These are phyloP conservation scores for Caenorhabditis latens DNA, from an alignment of 1,140 invertebrate species.

Conservation along the genomic window DNA sequence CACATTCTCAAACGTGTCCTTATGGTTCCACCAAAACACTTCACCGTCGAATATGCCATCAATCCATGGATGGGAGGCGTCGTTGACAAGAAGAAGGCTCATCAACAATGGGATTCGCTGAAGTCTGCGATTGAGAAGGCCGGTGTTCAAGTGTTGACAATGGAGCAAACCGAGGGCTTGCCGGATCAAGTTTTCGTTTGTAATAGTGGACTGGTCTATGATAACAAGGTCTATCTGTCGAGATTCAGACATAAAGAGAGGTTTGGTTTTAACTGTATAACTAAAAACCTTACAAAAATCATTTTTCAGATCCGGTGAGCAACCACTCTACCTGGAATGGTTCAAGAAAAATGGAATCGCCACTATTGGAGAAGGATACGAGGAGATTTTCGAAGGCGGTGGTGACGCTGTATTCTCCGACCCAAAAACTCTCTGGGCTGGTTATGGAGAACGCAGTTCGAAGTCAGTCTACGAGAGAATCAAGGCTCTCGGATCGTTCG, in stretches of 20 bases:
- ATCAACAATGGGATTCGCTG: slow-evolving; percentile 72
- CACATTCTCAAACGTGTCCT: slow-evolving; percentile 70
- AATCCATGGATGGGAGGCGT: slow-evolving; percentile 77
- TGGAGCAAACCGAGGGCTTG: slow-evolving; percentile 72
- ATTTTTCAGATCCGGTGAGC: slow-evolving; percentile 69
- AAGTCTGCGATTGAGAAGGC: slow-evolving; percentile 74
- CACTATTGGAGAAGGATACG: slow-evolving; percentile 72
- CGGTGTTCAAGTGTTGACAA: slow-evolving; percentile 74
- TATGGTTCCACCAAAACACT: slow-evolving; percentile 77
- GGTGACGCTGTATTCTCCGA: slow-evolving; percentile 75
- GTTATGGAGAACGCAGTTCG: slow-evolving; percentile 71
- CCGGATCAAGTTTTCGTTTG: slow-evolving; percentile 77
- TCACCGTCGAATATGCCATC: slow-evolving; percentile 75
- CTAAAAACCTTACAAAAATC: background rate
- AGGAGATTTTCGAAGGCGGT: slow-evolving; percentile 74
- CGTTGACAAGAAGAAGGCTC: slow-evolving; percentile 72
- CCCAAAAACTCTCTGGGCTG: slow-evolving; percentile 75
- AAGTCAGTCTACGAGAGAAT: slow-evolving; percentile 73
- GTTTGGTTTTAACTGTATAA: background rate
- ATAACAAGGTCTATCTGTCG: slow-evolving; percentile 75
- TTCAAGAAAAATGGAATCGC: slow-evolving; percentile 74
- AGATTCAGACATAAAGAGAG: slow-evolving; percentile 75
- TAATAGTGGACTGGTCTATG: slow-evolving; percentile 72
- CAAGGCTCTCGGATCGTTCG: slow-evolving; percentile 70
- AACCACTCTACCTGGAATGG: slow-evolving; percentile 74